Base-by-base conservation (phyloP, 2,113 vertebrate species). In the Lamprotornis superbus region DNA sequence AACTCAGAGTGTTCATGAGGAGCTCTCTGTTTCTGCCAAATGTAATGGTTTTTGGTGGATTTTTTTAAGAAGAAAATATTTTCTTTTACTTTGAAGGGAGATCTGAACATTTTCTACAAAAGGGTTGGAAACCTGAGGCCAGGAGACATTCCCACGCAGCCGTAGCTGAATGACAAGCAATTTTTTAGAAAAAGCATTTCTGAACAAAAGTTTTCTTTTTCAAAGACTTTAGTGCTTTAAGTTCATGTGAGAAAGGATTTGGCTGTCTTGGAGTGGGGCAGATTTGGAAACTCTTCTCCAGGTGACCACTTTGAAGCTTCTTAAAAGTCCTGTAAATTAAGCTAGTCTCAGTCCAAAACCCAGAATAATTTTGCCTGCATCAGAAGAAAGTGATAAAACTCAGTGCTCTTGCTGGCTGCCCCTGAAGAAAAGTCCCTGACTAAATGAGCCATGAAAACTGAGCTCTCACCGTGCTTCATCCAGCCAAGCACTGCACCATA, bases 381-480 rank as follows among this genome's bases (percentile, higher is more conserved):
- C 31, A 90, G 71, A 70, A 90, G 46, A 88, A 80, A 93, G 56
- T 52, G 67, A 88, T 90, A 69, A 77, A 94, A 89, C 75, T 85
- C 33, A 47, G 17, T 63, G 35, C 39, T 93, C 79, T 86, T 81
- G 68, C 85, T 93, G 88, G 47, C 42, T 94, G 79, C 83, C 91
- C 63, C 93, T 85, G 42, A 61, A 93, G 90, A 80, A 77, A 90
- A 94, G 82, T 74, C 71, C 52, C 86, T 65, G 68, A 33, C n/a
- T 95, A 81, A 96, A 96, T 78, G 76, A 94, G 83, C 87, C 92
- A 30, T 83, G 83, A 83, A 92, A 91, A 81, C 39, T 46, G 67
- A 94, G 31, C 69, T 92, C 80, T 94, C 57, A 30, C 69, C 0
- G 0, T 64, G 70, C 82, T 67, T 64, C 82, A 52, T 57, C 75